Evolutionary conservation across 2,113 vertebrate species (phyloP).

Genomic region (Ursus arctos): DNA sequence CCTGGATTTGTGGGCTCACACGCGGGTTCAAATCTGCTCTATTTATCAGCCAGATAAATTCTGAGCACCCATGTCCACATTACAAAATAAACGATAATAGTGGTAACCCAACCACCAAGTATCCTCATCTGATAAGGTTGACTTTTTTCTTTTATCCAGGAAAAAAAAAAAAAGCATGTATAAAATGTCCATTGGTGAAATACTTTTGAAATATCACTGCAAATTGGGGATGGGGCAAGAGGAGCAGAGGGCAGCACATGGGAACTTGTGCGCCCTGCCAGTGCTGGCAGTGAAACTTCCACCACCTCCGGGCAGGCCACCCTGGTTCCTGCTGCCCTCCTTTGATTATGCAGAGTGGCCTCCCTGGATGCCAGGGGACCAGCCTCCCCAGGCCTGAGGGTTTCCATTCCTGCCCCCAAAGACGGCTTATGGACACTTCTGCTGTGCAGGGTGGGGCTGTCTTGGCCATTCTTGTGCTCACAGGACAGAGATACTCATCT

Average conservation of each 20-base stretch:
- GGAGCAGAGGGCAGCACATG: not conserved
- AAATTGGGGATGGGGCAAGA: not conserved
- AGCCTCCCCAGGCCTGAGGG: not conserved
- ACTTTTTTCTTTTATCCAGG: not conserved
- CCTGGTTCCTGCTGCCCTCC: not conserved
- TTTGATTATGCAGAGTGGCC: not conserved
- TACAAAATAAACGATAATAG: not conserved
- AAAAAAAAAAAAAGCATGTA: not conserved
- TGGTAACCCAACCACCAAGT: not conserved
- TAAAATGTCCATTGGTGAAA: not conserved
- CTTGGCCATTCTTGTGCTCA: not conserved
- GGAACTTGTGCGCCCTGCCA: not conserved
- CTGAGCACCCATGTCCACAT: not conserved
- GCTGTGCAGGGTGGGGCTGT: not conserved
- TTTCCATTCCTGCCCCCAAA: not conserved
- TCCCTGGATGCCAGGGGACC: not conserved
- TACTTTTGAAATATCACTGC: not conserved
- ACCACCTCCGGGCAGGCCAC: not conserved
- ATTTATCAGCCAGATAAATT: not conserved
- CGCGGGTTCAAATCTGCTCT: not conserved
- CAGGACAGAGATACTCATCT: not conserved
- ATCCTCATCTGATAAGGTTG: not conserved
- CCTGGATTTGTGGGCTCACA: not conserved
- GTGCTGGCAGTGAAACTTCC: too few species aligned
- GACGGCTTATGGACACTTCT: not conserved